phyloP scores from a whole-genome alignment of 2,113 vertebrate genomes.

The Noturus placidus region DNA sequence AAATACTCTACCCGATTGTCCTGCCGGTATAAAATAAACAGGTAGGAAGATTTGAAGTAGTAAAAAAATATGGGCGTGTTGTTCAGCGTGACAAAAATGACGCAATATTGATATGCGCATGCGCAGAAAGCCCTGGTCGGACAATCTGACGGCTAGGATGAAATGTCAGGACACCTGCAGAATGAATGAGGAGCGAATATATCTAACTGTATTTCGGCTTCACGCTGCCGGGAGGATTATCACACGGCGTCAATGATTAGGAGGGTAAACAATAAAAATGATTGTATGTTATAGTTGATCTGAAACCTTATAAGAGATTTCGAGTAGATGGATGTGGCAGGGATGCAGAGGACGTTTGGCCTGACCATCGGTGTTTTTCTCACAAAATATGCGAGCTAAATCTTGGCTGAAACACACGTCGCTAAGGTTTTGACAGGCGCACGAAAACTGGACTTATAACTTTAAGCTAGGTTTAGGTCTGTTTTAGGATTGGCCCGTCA shows the following conservation, averaged over 20 bases:
- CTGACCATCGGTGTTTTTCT: background rate
- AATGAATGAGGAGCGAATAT: constrained; percentile 11
- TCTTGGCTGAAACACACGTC: background rate
- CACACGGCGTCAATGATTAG: background rate
- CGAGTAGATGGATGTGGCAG: background rate
- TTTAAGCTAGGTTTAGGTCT: background rate
- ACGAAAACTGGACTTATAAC: background rate
- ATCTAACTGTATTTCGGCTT: background rate
- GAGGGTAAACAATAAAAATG: background rate
- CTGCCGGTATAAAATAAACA: no score
- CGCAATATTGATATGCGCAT: no score
- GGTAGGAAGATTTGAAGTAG: no score
- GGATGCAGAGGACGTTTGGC: constrained; percentile 18
- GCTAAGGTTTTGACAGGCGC: background rate
- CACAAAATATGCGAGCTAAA: background rate
- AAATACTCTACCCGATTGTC: no score
- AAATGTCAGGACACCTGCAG: background rate
- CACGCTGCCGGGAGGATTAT: background rate
- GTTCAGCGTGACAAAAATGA: no score
- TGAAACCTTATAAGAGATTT: background rate
- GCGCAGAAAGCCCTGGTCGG: no score
- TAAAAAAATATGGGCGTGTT: no score
- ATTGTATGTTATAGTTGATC: background rate
- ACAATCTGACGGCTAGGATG: no score
- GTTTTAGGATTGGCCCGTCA: background rate